Conservation (phyloP, 2,113 vertebrate genomes). For the Sebastes fasciatus region DNA sequence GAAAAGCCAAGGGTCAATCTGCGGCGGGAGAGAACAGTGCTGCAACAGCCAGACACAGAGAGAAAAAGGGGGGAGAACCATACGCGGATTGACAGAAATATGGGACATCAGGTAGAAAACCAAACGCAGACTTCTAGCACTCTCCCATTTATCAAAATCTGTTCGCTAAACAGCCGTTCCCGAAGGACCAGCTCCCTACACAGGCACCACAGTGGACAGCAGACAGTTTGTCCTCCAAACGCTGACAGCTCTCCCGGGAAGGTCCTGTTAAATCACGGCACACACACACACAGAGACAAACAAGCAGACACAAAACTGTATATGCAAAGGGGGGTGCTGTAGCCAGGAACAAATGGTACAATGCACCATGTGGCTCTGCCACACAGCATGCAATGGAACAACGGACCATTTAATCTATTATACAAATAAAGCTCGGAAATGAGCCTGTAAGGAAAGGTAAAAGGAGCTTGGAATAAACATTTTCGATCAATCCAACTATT, state of each 20-base stretch:
- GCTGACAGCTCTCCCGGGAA: slow-evolving; percentile 68
- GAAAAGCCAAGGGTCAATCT: slow-evolving; percentile 37
- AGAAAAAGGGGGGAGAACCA: neutral
- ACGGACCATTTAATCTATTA: slow-evolving; percentile 44
- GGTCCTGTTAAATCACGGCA: slow-evolving; percentile 55
- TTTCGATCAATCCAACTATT: slow-evolving; percentile 20
- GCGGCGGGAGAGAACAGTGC: neutral
- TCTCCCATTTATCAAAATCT: slow-evolving; percentile 66
- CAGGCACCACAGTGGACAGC: slow-evolving; percentile 60
- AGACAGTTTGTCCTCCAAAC: slow-evolving; percentile 71
- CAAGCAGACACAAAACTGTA: slow-evolving; percentile 45
- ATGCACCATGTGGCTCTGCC: neutral
- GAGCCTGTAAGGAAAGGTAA: slow-evolving; percentile 1
- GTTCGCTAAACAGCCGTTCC: slow-evolving; percentile 64
- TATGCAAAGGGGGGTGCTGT: slow-evolving; percentile 27
- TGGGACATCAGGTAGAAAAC: slow-evolving; percentile 32
- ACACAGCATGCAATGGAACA: slow-evolving; percentile 20
- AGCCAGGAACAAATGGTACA: slow-evolving; percentile 19
- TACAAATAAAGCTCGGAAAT: slow-evolving; percentile 40
- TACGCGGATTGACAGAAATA: slow-evolving; percentile 28
- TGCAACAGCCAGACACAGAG: neutral
- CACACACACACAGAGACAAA: slow-evolving; percentile 42
- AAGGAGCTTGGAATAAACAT: slow-evolving; percentile 17
- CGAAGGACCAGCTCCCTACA: slow-evolving; percentile 54
- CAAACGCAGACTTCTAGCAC: neutral